phyloP scores from a whole-genome alignment of 2,888 invertebrate genomes.

The Cosmia pyralina region DNA sequence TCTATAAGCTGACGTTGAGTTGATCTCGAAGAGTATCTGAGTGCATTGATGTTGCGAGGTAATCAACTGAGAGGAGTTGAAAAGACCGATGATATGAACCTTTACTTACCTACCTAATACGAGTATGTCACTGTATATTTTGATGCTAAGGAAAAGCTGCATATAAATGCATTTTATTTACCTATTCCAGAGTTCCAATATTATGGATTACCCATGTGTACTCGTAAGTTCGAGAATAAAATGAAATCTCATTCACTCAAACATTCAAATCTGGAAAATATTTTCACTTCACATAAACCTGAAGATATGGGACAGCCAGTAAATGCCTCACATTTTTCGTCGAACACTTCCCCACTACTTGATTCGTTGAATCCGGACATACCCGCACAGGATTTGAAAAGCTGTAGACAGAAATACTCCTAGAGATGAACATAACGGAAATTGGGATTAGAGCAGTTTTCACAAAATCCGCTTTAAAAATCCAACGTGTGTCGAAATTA shows the following conservation, averaged over 20 bases:
- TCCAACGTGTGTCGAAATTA: slow-evolving; percentile 28
- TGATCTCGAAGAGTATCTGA: slow-evolving; percentile 43
- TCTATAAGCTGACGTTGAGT: slow-evolving; percentile 47
- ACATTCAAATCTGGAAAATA: slow-evolving; percentile 36
- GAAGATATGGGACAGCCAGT: slow-evolving; percentile 32
- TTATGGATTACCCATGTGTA: slow-evolving; percentile 8
- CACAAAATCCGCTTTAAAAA: neutral
- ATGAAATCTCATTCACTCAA: slow-evolving; percentile 32
- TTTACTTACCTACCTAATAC: neutral
- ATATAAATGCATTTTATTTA: neutral
- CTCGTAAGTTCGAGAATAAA: slow-evolving; percentile 18
- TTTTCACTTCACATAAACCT: slow-evolving; percentile 20
- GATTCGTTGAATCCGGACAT: slow-evolving; percentile 41
- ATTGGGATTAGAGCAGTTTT: neutral
- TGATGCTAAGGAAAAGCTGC: neutral
- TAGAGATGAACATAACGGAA: slow-evolving; percentile 3
- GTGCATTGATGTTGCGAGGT: slow-evolving; percentile 52
- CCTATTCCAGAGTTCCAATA: neutral
- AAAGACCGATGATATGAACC: slow-evolving; percentile 33
- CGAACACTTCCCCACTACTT: slow-evolving; percentile 42
- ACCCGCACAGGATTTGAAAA: slow-evolving; percentile 31
- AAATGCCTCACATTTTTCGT: slow-evolving; percentile 50
- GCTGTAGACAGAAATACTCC: slow-evolving; percentile 16
- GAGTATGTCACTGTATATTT: neutral
- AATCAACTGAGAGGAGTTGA: slow-evolving; percentile 48